These are phyloP conservation scores for Acanthopleura granulata DNA, from an alignment of 2,888 invertebrate genomes.

Conservation along the genomic window DNA sequence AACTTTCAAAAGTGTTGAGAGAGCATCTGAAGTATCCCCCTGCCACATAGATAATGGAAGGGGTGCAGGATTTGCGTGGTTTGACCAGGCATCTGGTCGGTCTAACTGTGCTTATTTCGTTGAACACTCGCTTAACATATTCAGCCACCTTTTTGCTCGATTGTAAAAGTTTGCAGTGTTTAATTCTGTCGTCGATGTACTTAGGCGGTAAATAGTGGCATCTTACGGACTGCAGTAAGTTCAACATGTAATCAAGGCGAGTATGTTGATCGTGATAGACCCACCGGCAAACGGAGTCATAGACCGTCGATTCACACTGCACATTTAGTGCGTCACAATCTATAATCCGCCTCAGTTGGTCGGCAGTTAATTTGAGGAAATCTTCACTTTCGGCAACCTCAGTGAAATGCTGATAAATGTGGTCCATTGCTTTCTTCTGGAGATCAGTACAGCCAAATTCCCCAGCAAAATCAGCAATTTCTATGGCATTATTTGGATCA, in stretches of 20 bases:
- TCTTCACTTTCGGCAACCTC: constrained; percentile 88
- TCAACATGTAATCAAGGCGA: constrained; percentile 86
- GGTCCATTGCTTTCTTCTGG: constrained; percentile 69
- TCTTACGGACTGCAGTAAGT: constrained; percentile 86
- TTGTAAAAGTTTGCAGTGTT: constrained; percentile 85
- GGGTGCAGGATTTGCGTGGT: constrained; percentile 69
- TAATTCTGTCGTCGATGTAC: constrained; percentile 90
- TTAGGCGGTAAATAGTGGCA: constrained; percentile 91
- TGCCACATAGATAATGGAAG: constrained; percentile 88
- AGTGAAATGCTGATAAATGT: constrained; percentile 45
- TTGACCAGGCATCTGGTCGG: not conserved
- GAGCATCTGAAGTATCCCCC: constrained; percentile 90
- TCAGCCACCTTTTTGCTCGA: constrained; percentile 89
- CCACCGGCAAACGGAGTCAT: constrained; percentile 85
- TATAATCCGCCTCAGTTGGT: constrained; percentile 84
- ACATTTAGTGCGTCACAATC: constrained; percentile 90
- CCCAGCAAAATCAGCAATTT: constrained; percentile 90
- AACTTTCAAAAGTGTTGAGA: constrained; percentile 86
- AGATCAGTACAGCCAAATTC: constrained; percentile 87
- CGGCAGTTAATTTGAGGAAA: constrained; percentile 83
- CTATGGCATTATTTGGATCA: constrained; percentile 91
- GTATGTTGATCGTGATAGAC: constrained; percentile 83
- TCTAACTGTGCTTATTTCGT: constrained; percentile 80
- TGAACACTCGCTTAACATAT: constrained; percentile 87
- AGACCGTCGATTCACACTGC: constrained; percentile 85